These are phyloP conservation scores for Scomberomorus guttatus DNA, from an alignment of 2,797 vertebrate genomes.

Conservation along the genomic window DNA sequence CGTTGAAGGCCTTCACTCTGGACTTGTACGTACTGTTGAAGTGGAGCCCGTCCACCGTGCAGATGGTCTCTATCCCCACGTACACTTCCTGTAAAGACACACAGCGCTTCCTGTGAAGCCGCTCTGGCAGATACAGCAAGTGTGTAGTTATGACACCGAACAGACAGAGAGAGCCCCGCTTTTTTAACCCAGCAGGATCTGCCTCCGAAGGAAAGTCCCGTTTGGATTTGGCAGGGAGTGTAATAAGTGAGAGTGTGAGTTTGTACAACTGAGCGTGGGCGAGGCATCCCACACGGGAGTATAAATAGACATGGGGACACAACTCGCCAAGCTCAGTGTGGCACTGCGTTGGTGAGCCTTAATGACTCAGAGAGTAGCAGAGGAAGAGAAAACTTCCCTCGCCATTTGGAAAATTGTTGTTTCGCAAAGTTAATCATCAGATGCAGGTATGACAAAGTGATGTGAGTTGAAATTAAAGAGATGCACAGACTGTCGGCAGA, in stretches of 20 bases:
- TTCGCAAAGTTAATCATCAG: neutral
- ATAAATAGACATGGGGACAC: constrained; percentile 71
- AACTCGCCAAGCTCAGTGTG: constrained; percentile 53
- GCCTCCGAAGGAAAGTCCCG: constrained; percentile 22
- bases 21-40: constrained; percentile 99
- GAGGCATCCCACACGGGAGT: constrained; percentile 49
- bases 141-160: constrained; percentile 30
- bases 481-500: neutral
- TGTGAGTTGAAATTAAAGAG: neutral
- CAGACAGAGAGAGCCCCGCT: neutral
- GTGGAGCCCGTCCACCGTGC: constrained; percentile 98
- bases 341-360: constrained; percentile 57
- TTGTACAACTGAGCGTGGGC: constrained; percentile 60
- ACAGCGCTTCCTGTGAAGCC: constrained; percentile 44
- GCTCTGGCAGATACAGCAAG: constrained; percentile 17
- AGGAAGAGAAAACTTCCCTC: constrained; percentile 43
- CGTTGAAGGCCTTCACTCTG: constrained; percentile 97
- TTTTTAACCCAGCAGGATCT: neutral
- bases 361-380: constrained; percentile 62
- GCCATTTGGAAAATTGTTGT: constrained; percentile 4
- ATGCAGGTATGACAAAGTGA: neutral
- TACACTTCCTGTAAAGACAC: constrained; percentile 92
- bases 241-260: constrained; percentile 45
- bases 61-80: constrained; percentile 98
- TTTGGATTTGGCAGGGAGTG: constrained; percentile 29